Evolutionary conservation across 1,140 invertebrate species (phyloP).

Genomic region (Trachelipus rathkii): DNA sequence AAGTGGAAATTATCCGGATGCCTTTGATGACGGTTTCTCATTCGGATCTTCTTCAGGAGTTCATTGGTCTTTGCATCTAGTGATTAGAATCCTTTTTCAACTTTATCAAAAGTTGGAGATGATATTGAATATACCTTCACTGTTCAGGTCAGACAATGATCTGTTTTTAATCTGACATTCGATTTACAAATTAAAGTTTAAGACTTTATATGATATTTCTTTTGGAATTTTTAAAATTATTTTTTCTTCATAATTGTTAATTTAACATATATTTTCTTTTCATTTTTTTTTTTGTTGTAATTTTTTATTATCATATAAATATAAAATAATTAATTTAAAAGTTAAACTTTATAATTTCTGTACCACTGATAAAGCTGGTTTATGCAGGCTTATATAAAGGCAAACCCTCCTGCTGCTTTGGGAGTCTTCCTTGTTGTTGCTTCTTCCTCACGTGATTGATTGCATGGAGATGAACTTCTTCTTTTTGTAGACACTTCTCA

Average conservation of each 20-base stretch:
- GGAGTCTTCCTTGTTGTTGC: neutral
- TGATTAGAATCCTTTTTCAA: neutral
- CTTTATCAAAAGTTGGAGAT: neutral
- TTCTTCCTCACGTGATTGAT: no score
- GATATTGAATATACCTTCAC: neutral
- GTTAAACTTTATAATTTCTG: neutral
- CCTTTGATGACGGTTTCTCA: no score
- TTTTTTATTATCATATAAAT: no score
- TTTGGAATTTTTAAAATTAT: neutral
- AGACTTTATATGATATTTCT: neutral
- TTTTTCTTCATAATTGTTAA: neutral
- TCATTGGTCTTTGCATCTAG: neutral
- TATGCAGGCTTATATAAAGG: neutral
- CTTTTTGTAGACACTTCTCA: no score
- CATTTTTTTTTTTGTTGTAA: neutral
- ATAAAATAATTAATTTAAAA: no score
- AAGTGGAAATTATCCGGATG: no score
- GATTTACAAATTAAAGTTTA: neutral
- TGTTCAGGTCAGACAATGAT: neutral
- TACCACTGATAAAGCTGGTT: neutral
- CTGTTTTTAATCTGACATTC: conserved; percentile 4
- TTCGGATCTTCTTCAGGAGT: neutral
- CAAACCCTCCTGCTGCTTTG: neutral
- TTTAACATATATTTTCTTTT: neutral
- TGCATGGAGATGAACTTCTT: no score